phyloP scores from a whole-genome alignment of 1,140 invertebrate genomes.

The Helicoverpa zea region DNA sequence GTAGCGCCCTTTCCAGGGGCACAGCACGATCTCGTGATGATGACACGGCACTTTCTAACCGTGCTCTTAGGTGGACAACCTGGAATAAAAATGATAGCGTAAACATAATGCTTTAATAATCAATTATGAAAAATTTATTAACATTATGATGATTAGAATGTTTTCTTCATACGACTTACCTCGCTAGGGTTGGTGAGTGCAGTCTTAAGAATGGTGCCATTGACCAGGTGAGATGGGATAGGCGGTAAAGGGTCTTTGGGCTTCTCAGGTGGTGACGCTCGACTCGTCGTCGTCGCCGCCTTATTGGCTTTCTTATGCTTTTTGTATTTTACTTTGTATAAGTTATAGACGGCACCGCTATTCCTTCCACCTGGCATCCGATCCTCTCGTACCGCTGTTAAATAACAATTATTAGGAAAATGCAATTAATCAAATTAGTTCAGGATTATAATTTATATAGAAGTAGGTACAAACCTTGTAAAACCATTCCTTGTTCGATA shows the following conservation, averaged over 20 bases:
- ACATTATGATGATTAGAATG: not conserved
- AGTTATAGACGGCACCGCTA: constrained; percentile 99
- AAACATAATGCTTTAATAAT: not conserved
- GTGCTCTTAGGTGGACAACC: constrained; percentile 95
- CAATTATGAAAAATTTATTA: not conserved
- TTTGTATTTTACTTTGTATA: constrained; percentile 99
- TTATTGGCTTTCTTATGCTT: constrained; percentile 95
- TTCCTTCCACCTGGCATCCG: constrained; percentile 99
- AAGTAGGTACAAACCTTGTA: constrained; percentile 92
- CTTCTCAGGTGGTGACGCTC: constrained; percentile 82
- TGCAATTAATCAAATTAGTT: not conserved
- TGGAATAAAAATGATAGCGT: constrained; percentile 58
- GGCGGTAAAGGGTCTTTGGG: constrained; percentile 87
- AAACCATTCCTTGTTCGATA: constrained; percentile 99
- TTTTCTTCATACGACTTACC: constrained; percentile 70
- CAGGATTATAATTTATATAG: not conserved
- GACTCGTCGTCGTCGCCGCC: constrained; percentile 83
- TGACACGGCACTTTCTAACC: constrained; percentile 94
- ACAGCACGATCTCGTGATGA: constrained; percentile 94
- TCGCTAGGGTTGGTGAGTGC: constrained; percentile 97
- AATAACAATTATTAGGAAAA: constrained; percentile 51
- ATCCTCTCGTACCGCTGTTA: constrained; percentile 97
- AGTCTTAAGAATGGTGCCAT: constrained; percentile 97
- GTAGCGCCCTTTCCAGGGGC: constrained; percentile 92
- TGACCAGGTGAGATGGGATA: constrained; percentile 92